Percentiles rank a stretch among this genome's conserved stretches.
Conservation (phyloP, 2,888 invertebrate species). For the Scaptomyza cyrtandrae region DNA sequence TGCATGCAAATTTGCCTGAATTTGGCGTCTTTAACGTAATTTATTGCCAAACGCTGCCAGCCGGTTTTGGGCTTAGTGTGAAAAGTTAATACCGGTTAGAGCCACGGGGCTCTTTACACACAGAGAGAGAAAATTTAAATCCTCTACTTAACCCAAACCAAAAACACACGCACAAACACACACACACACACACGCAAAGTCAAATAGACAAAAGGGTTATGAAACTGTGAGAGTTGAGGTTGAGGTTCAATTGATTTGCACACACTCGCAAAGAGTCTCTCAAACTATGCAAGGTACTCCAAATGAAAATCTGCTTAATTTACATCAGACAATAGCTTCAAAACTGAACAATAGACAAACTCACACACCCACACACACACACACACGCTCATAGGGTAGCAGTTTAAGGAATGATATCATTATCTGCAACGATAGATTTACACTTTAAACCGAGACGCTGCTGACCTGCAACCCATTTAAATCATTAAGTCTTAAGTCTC, state of each 20-base stretch:
- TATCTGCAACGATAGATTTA: conserved; percentile 22
- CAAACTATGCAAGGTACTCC: conserved; percentile 69
- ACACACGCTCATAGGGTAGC: conserved; percentile 16
- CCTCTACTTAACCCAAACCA: conserved; percentile 39
- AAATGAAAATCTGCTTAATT: conserved; percentile 72
- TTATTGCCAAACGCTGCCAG: conserved; percentile 54
- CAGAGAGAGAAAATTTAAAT: conserved; percentile 46
- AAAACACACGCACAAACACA: conserved; percentile 10
- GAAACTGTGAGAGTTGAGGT: conserved; percentile 9
- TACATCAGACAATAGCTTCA: conserved; percentile 67
- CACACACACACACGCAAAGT: too few relatives aligned
- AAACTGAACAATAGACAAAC: conserved; percentile 54
- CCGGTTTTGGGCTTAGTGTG: conserved; percentile 59
- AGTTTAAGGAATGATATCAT: conserved; percentile 16
- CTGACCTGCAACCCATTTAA: conserved; percentile 49
- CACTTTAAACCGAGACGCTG: conserved; percentile 35
- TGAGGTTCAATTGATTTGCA: conserved; percentile 69
- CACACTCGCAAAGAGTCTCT: conserved; percentile 18
- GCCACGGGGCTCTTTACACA: conserved; percentile 25
- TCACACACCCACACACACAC: conserved; percentile 27
- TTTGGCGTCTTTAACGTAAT: conserved; percentile 76
- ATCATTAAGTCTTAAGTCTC: conserved; percentile 30
- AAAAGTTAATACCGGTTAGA: conserved; percentile 71
- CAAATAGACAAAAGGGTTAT: conserved; percentile 21
- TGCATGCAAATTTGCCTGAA: conserved; percentile 73